Conservation (phyloP, 2,113 vertebrate genomes). For the Malurus cyaneus region DNA sequence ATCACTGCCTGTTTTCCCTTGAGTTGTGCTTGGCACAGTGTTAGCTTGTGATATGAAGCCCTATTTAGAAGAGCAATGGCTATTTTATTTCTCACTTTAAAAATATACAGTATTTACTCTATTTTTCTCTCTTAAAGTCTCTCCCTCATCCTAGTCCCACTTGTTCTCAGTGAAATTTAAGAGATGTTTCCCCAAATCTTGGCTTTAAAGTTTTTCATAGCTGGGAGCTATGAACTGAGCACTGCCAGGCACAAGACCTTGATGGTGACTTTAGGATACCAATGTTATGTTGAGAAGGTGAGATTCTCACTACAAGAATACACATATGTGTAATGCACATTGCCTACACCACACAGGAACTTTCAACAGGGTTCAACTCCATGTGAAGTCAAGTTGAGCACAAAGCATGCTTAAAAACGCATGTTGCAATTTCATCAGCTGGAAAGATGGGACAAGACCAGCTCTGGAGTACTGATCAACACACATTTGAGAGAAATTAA, state of each 20-base stretch:
- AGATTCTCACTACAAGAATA: not conserved
- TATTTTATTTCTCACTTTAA: not conserved
- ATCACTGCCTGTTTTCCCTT: not conserved
- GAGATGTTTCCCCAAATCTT: not conserved
- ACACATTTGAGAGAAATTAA: not conserved
- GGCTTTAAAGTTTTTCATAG: not conserved
- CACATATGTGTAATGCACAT: not conserved
- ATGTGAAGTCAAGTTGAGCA: not conserved
- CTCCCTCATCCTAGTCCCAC: not conserved
- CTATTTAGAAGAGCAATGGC: not conserved
- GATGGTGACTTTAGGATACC: not conserved
- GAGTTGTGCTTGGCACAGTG: not conserved
- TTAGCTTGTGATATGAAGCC: not conserved
- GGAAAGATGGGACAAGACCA: not conserved
- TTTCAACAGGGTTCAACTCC: not conserved
- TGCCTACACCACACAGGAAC: not conserved
- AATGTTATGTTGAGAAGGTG: not conserved
- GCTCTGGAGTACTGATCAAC: not conserved
- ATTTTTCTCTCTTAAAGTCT: not conserved
- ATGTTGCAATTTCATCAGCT: not conserved
- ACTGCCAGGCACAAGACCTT: not conserved
- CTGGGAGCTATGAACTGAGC: not conserved
- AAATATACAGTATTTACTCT: not conserved
- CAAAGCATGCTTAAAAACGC: not conserved
- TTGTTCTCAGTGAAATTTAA: not conserved